Percentiles rank a stretch among this genome's conserved stretches.
Conservation (phyloP, 2,797 vertebrate genomes). For the Emys orbicularis region DNA sequence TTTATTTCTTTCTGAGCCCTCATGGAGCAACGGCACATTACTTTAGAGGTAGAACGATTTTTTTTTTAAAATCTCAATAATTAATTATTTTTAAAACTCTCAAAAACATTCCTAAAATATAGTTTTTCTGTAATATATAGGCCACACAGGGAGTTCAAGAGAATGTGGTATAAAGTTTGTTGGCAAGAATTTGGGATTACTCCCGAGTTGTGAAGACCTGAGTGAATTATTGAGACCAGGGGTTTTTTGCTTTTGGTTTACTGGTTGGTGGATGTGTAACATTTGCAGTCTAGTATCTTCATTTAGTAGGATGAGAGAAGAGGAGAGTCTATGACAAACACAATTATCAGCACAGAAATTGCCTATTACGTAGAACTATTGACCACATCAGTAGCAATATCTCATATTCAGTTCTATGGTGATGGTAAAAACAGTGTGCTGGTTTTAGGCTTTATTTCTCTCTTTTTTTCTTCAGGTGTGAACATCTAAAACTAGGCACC, state of each 20-base stretch:
- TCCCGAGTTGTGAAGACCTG: not conserved
- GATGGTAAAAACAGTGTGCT: not conserved
- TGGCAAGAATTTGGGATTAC: not conserved
- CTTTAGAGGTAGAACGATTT: not conserved
- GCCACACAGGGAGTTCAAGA: not conserved
- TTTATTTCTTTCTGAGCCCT: not conserved
- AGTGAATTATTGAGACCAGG: not conserved
- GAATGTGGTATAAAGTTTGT: not conserved
- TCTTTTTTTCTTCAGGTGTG: conserved; percentile 51
- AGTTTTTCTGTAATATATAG: not conserved
- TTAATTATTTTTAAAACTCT: not conserved
- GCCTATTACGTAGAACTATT: not conserved
- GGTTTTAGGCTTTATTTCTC: conserved; percentile 13
- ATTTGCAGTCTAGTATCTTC: not conserved
- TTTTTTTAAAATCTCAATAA: not conserved
- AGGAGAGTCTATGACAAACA: not conserved
- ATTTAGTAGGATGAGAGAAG: not conserved
- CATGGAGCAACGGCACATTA: not conserved
- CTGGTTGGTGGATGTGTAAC: not conserved
- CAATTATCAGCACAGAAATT: not conserved
- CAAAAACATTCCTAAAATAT: not conserved
- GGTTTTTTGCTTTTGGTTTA: not conserved
- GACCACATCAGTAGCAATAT: not conserved
- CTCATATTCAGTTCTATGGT: not conserved
- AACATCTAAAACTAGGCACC: conserved; percentile 69